Percentiles rank a stretch among this genome's conserved stretches.
Evolutionary conservation across 2,113 vertebrate genomes (phyloP).

Genomic region (Merops nubicus): DNA sequence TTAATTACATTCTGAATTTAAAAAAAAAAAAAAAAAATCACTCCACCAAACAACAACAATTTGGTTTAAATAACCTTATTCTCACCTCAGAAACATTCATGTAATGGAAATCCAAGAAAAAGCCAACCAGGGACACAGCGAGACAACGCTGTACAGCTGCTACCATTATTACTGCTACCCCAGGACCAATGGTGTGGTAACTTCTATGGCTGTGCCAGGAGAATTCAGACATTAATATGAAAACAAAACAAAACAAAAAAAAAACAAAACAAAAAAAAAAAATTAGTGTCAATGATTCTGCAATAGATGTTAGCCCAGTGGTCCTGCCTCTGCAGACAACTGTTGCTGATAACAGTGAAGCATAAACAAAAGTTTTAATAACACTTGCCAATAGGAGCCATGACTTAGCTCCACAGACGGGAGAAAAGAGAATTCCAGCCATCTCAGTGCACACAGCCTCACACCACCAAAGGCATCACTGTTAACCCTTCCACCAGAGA

Average conservation of each 20-base stretch:
- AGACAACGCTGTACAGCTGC: background rate
- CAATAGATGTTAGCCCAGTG: background rate
- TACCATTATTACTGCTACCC: background rate
- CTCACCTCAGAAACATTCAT: background rate
- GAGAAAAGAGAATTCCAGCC: background rate
- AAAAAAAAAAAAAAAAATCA: background rate
- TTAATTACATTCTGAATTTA: background rate
- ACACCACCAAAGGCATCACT: background rate
- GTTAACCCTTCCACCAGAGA: background rate
- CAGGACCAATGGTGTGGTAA: background rate
- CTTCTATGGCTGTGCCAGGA: background rate
- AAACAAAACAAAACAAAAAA: background rate
- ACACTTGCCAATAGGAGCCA: background rate
- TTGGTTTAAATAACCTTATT: background rate
- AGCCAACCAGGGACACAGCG: accelerated
- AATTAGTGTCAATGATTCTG: background rate
- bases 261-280: background rate
- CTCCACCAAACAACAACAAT: no score
- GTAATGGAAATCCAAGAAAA: background rate
- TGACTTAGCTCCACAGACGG: accelerated
- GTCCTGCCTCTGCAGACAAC: background rate
- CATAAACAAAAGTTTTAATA: background rate
- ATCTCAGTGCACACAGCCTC: background rate
- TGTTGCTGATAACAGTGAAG: background rate
- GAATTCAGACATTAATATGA: background rate